Evolutionary conservation across 2,797 vertebrate species (phyloP).

Genomic region (Coendou prehensilis): DNA sequence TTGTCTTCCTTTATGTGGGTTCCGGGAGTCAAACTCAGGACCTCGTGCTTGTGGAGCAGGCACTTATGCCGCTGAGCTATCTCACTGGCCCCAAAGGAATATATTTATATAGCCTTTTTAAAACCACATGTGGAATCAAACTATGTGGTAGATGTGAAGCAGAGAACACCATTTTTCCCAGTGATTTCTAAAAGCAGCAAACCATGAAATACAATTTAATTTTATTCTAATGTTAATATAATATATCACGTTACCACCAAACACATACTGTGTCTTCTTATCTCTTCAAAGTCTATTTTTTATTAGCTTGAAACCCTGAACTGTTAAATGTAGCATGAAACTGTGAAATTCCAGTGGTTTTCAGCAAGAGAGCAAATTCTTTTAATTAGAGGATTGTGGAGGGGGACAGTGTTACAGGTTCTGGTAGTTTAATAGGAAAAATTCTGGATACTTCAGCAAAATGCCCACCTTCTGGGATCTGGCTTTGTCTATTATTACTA

Average conservation of each 20-base stretch:
- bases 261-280: not conserved
- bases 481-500: slow-evolving; percentile 47
- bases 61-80: too few species aligned
- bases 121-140: not conserved
- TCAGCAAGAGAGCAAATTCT: slow-evolving; percentile 1
- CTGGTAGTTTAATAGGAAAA: slow-evolving; percentile 52
- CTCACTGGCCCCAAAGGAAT: not conserved
- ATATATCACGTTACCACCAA: not conserved
- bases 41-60: too few species aligned
- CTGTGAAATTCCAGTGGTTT: slow-evolving; percentile 31
- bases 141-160: not conserved
- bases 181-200: slow-evolving; percentile 43
- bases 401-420: slow-evolving; percentile 6
- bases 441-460: slow-evolving; percentile 70
- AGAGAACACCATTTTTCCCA: not conserved
- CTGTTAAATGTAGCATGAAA: slow-evolving; percentile 73
- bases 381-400: slow-evolving; percentile 61
- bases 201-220: slow-evolving; percentile 58
- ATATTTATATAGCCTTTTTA: not conserved
- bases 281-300: slow-evolving; percentile 63
- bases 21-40: too few species aligned
- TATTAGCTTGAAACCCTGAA: slow-evolving; percentile 61
- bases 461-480: slow-evolving; percentile 54
- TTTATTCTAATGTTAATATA: slow-evolving; percentile 62
- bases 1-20: too few species aligned